Evolutionary conservation across 2,888 invertebrate genomes (phyloP).

Genomic region (Agrilus biguttatus): DNA sequence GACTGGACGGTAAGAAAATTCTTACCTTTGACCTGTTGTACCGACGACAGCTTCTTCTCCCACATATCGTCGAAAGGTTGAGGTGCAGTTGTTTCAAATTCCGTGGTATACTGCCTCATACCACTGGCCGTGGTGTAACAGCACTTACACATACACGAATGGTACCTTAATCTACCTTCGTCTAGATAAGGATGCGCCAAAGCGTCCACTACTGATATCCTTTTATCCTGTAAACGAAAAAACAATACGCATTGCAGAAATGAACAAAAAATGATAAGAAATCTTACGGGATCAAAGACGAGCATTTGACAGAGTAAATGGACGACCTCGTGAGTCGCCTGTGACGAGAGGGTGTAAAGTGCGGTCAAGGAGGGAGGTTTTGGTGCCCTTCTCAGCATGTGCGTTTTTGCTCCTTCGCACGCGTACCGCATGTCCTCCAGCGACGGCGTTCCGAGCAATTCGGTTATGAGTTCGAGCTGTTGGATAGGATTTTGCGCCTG

Average conservation of each 20-base stretch:
- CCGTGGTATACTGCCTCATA: slow-evolving; percentile 75
- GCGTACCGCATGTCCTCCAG: slow-evolving; percentile 94
- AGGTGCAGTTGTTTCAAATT: slow-evolving; percentile 84
- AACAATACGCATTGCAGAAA: not conserved
- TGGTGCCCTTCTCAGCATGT: slow-evolving; percentile 77
- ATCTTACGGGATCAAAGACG: slow-evolving; percentile 88
- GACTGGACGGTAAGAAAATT: too few species aligned
- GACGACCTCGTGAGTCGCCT: slow-evolving; percentile 96
- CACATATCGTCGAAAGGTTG: slow-evolving; percentile 90
- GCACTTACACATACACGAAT: slow-evolving; percentile 99
- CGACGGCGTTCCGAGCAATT: slow-evolving; percentile 90
- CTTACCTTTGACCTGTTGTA: slow-evolving; percentile 89
- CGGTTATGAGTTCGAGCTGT: slow-evolving; percentile 93
- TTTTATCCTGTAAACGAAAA: slow-evolving; percentile 55
- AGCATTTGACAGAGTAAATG: slow-evolving; percentile 95
- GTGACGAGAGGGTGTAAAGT: slow-evolving; percentile 75
- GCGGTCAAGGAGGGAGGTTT: slow-evolving; percentile 80
- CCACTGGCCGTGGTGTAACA: slow-evolving; percentile 71
- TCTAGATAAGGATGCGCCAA: slow-evolving; percentile 94
- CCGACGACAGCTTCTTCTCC: slow-evolving; percentile 88
- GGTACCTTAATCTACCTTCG: slow-evolving; percentile 95
- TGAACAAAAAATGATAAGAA: not conserved
- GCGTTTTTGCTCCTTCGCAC: slow-evolving; percentile 86
- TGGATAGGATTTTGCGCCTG: slow-evolving; percentile 97
- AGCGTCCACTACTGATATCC: slow-evolving; percentile 89